Conservation (phyloP, 2,797 vertebrate genomes). For the Brachyrhaphis roseni region DNA sequence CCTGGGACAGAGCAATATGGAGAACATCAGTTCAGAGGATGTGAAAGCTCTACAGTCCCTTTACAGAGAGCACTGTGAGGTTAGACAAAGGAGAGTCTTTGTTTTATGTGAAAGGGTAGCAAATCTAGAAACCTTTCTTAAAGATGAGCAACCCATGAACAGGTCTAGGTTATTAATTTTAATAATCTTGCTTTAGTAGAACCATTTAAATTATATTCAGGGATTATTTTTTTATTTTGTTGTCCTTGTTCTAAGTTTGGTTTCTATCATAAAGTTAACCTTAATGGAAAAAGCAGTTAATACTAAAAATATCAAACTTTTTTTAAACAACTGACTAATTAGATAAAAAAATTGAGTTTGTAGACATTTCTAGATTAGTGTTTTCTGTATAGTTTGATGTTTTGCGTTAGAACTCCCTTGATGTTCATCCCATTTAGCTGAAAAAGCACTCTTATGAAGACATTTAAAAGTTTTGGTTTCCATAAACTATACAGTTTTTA, state of each 20-base stretch:
- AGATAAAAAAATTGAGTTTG: neutral
- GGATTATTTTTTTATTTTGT: neutral
- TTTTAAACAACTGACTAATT: neutral
- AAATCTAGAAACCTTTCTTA: neutral
- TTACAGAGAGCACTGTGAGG: conserved; percentile 97
- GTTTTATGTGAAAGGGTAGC: conserved; percentile 1
- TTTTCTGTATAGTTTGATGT: neutral
- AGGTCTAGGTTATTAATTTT: neutral
- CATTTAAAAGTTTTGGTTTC: neutral
- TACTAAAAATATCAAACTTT: neutral
- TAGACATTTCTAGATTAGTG: neutral
- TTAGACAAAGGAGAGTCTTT: conserved; percentile 56
- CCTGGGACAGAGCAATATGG: conserved; percentile 82
- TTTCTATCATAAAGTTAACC: neutral
- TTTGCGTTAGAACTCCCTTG: neutral
- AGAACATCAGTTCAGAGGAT: conserved; percentile 85
- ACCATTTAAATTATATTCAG: neutral
- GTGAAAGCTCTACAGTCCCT: conserved; percentile 91
- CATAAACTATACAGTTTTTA: neutral
- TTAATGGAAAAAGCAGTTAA: neutral
- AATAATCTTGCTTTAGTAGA: neutral
- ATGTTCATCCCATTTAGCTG: neutral
- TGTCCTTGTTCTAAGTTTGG: neutral
- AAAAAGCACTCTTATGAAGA: neutral
- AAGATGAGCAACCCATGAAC: neutral